phyloP scores from a whole-genome alignment of 2,888 invertebrate species.

The Timema cristinae region DNA sequence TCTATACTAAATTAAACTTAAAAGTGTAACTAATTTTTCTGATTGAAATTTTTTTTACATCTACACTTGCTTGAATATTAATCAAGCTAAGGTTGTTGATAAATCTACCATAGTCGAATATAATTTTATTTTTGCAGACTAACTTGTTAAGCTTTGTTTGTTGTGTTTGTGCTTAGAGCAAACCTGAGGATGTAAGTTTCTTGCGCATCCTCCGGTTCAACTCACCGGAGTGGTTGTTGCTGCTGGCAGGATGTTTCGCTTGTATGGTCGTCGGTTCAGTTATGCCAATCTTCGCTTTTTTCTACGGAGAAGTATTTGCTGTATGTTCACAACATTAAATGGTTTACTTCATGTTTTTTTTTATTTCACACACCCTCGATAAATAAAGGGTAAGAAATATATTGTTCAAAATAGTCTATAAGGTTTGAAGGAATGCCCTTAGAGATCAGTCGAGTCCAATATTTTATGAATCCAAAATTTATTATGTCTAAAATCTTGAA shows the following conservation, averaged over 20 bases:
- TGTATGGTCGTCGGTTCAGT: constrained; percentile 65
- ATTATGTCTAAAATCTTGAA: neutral
- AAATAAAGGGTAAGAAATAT: too few relatives aligned
- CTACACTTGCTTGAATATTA: too few relatives aligned
- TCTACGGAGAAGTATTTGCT: constrained; percentile 76
- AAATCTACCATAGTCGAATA: too few relatives aligned
- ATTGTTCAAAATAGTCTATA: too few relatives aligned
- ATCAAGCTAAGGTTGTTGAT: too few relatives aligned
- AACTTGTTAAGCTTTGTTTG: neutral
- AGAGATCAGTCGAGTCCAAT: too few relatives aligned
- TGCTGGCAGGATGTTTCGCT: constrained; percentile 57
- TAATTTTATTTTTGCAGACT: too few relatives aligned
- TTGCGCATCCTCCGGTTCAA: constrained; percentile 43
- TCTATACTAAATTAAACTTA: too few relatives aligned
- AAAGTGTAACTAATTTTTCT: too few relatives aligned
- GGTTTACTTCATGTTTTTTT: too few relatives aligned
- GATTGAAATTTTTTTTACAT: too few relatives aligned
- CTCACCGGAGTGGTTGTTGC: constrained; percentile 63
- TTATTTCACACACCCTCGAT: neutral
- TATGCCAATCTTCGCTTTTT: constrained; percentile 68
- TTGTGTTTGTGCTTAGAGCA: neutral
- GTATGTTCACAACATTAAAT: constrained; percentile 44
- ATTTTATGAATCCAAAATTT: neutral
- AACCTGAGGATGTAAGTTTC: constrained; percentile 9
- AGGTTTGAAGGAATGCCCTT: neutral